These are phyloP conservation scores for Lepidocyrtoides sp. DNA, from an alignment of 2,888 invertebrate genomes.

Conservation along the genomic window DNA sequence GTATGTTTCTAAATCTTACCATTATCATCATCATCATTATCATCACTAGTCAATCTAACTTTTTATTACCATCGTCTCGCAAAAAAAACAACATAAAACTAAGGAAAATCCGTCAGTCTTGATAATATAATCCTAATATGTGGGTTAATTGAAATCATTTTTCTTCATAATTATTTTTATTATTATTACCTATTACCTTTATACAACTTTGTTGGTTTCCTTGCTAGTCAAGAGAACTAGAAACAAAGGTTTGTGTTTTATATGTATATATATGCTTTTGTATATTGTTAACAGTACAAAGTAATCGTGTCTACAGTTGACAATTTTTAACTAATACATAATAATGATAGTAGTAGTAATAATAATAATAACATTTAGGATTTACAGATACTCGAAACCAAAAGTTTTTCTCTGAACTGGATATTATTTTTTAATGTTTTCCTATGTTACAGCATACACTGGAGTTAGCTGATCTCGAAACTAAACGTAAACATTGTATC, in stretches of 20 bases:
- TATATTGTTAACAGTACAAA: constrained; percentile 26
- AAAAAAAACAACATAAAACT: constrained; percentile 45
- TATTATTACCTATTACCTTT: not conserved
- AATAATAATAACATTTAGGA: not conserved
- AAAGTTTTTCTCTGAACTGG: no score
- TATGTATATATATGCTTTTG: not conserved
- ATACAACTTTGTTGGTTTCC: not conserved
- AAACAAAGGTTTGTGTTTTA: constrained; percentile 33
- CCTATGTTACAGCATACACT: no score
- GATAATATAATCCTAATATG: constrained; percentile 65
- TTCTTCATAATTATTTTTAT: not conserved
- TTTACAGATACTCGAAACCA: no score
- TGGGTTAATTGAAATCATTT: constrained; percentile 68
- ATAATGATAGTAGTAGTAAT: not conserved
- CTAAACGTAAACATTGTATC: no score
- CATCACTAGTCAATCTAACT: not conserved
- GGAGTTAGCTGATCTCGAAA: no score
- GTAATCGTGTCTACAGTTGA: constrained; percentile 33
- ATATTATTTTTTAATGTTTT: no score
- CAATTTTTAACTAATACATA: not conserved
- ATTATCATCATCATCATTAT: not conserved
- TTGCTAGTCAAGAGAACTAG: constrained; percentile 25
- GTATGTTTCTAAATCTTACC: no score
- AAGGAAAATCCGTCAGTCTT: constrained; percentile 72
- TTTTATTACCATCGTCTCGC: not conserved